Evolutionary conservation across 2,113 vertebrate species (phyloP), one percentile per base, ranked within the genome.

Genomic region (Boulengeromyrus knoepffleri): DNA sequence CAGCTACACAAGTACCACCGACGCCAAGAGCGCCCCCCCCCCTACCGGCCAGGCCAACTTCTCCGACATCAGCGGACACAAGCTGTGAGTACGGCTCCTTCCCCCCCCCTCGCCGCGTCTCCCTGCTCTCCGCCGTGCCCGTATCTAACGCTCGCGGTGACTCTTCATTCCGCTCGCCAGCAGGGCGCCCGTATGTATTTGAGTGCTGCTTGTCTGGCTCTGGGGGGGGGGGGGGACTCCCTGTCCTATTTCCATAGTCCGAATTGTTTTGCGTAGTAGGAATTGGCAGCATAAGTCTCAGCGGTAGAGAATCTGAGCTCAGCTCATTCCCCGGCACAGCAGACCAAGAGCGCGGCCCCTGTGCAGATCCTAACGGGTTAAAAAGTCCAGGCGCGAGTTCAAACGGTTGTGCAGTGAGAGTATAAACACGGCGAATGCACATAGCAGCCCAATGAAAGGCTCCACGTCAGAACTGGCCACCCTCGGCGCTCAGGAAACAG

Each of bases 61-160:
- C 53, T 77, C 66, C 36, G 66, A 66, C 17, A 83, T 90, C 80
- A 24, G 49, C 21, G 88, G 21, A 24, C 74, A 42, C 15, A 90
- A 90, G 45, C 52, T 89, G 90, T 90, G 74, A 90, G 90, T 90
- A 90, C 13, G 45, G 31, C 56, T 46, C n/a, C 15, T 70, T 24
- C 39, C 39, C n/a, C 19, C 42, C 27, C 53, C 39, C 24, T 24
- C 47, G 10, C 17, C 13, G 84, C 47, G n/a, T 50, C 84, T 47
- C 84, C n/a, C 31, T 15, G 13, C 42, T 80, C 31, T 31, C 31
- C 7, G 36, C 39, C 5, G 31, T 36, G 13, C 31, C 31, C 7
- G 58, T 66, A 66, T n/a, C 58, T n/a, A 27, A 66, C 8, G n/a
- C 58, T 27, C 58, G 58, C n/a, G 58, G 58, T 66, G 9, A 66